A percentile compares a stretch with the other conserved stretches of the same genome.
Conservation (phyloP, 2,113 vertebrate species). For the Cavia aperea region DNA sequence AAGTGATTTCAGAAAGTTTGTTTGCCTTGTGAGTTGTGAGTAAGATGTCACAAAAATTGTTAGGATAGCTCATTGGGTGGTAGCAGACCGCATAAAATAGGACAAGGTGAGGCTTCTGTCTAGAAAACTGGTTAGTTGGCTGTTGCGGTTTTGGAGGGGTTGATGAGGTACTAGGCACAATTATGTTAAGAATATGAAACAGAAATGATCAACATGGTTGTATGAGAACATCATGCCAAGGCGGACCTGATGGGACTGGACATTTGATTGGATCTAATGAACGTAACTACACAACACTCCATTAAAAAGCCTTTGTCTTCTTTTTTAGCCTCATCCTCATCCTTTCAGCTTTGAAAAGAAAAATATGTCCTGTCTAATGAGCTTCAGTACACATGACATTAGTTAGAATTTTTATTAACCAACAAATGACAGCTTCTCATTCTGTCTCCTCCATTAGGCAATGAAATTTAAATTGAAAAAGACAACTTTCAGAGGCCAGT, state of each 20-base stretch:
- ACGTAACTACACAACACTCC: neutral
- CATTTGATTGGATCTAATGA: neutral
- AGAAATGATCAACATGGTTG: neutral
- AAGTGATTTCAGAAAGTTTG: neutral
- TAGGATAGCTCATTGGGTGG: neutral
- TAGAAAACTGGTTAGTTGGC: neutral
- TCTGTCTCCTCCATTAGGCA: neutral
- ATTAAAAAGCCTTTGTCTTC: neutral
- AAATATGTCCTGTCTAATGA: neutral
- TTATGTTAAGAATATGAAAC: neutral
- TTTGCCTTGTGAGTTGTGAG: no score
- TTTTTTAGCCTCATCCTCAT: neutral
- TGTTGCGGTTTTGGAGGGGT: neutral
- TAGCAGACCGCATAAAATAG: neutral
- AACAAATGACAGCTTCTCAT: conserved; percentile 19
- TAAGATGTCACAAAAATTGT: neutral
- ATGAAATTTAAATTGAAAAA: conserved; percentile 54
- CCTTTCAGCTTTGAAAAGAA: neutral
- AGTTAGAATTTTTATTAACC: conserved; percentile 52
- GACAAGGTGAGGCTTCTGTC: neutral
- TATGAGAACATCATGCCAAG: neutral
- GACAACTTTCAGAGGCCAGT: conserved; percentile 39
- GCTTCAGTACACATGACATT: neutral
- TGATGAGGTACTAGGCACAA: neutral
- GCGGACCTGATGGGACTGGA: neutral